phyloP scores from a whole-genome alignment of 2,797 vertebrate genomes.

The Cephalopachus bancanus region DNA sequence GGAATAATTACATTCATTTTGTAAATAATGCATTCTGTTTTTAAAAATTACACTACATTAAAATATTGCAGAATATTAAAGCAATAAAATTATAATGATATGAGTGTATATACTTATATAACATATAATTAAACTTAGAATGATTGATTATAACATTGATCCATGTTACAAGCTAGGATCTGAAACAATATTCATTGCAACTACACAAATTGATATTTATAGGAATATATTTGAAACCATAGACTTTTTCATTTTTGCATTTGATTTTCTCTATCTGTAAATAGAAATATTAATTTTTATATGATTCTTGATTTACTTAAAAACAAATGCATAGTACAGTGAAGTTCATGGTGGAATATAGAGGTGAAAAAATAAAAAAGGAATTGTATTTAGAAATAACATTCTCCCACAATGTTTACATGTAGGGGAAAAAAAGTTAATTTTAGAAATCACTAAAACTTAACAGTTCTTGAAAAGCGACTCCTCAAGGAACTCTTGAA shows the following conservation, averaged over 20 bases:
- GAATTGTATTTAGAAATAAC: neutral
- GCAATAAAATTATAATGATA: neutral
- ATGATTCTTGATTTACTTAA: neutral
- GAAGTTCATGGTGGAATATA: neutral
- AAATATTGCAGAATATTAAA: neutral
- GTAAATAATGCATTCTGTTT: neutral
- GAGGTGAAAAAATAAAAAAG: neutral
- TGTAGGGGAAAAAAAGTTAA: neutral
- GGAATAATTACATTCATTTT: neutral
- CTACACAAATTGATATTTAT: neutral
- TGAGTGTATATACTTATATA: neutral
- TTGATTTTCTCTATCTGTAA: neutral
- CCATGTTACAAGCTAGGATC: neutral
- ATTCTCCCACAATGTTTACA: neutral
- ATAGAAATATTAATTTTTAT: constrained; percentile 19
- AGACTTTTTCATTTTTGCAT: neutral
- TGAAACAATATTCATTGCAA: neutral
- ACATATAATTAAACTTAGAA: neutral
- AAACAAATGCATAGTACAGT: neutral
- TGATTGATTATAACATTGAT: neutral
- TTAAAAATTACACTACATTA: neutral
- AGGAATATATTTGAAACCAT: neutral
- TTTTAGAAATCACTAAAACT: constrained; percentile 53
- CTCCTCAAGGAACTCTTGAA: neutral
- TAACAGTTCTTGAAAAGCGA: neutral